Base-by-base conservation (phyloP, 2,797 vertebrate genomes). In the Psittacula derbiana region DNA sequence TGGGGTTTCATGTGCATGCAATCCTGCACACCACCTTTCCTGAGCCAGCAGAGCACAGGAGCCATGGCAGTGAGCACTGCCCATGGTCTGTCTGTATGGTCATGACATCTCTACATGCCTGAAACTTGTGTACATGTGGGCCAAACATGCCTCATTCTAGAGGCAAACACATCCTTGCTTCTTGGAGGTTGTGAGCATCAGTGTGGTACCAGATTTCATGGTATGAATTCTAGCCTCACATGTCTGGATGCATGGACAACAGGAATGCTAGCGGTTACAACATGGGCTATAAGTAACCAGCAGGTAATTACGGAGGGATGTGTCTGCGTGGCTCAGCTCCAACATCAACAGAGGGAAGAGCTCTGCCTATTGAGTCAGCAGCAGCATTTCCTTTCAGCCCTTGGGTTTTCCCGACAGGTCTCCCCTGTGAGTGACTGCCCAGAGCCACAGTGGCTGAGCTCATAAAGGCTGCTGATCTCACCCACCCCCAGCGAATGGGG, bases 341-440 rank as follows among this genome's bases (percentile, higher is more conserved):
- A 96, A 91, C 44, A 90, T 49, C 88, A 95, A 90, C 86, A 92
- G 74, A 90, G 52, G 88, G 91, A 96, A 94, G 91, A 96, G 90
- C 88, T 92, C 94, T 95, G 94, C 91, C 91, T 93, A 24, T 86
- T 94, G 94, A 97, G 88, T 94, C 96, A 95, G 5, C 82, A 73
- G 49, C 73, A 95, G 43, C 76, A 46, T 40, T 97, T 96, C 93
- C 94, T 94, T 82, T 64, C 90, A 94, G 74, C 47, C 80, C 64
- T 8, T 69, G 67, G 71, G 57, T 85, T 95, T 67, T 93, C 86
- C 93, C 3, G 0, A 82, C 76, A 76, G 87, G 82, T 90, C 65
- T 87, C 80, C 44, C 64, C 74, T 57, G 66, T 4, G 90, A 92
- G 43, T 52, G 84, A 43, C 75, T 80, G 81, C 69, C 72, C 86